phyloP scores from a whole-genome alignment of 2,797 vertebrate genomes.

The Poliocrania exsul region DNA sequence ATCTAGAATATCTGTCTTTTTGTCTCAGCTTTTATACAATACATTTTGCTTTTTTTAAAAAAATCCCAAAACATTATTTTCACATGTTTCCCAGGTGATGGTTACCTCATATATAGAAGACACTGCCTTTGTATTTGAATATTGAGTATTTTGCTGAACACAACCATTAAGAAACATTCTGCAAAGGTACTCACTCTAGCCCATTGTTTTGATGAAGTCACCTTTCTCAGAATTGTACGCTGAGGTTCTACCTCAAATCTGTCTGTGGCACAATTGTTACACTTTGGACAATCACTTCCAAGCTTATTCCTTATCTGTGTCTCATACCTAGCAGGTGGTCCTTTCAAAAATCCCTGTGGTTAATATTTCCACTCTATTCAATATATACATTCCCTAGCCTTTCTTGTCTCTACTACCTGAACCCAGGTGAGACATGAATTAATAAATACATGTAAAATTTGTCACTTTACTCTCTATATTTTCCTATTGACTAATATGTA shows the following conservation, averaged over 20 bases:
- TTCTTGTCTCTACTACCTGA: neutral
- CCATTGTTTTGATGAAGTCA: neutral
- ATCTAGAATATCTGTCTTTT: neutral
- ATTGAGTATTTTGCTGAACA: neutral
- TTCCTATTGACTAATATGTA: neutral
- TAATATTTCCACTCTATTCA: neutral
- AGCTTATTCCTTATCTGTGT: neutral
- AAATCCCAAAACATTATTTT: neutral
- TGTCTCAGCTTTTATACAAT: neutral
- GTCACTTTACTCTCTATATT: neutral
- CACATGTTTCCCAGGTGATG: neutral
- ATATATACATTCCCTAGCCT: neutral
- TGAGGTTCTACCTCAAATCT: neutral
- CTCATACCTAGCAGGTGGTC: neutral
- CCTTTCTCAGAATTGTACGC: neutral
- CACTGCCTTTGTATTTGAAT: neutral
- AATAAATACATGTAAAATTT: neutral
- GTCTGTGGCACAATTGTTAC: neutral
- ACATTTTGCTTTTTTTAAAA: accelerated
- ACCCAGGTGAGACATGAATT: neutral
- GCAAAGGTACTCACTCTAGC: neutral
- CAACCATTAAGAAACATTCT: neutral
- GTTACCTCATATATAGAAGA: neutral
- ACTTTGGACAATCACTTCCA: neutral
- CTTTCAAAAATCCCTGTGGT: neutral